Evolutionary conservation across 2,113 vertebrate genomes (phyloP).

Genomic region (Dasyprocta punctata): DNA sequence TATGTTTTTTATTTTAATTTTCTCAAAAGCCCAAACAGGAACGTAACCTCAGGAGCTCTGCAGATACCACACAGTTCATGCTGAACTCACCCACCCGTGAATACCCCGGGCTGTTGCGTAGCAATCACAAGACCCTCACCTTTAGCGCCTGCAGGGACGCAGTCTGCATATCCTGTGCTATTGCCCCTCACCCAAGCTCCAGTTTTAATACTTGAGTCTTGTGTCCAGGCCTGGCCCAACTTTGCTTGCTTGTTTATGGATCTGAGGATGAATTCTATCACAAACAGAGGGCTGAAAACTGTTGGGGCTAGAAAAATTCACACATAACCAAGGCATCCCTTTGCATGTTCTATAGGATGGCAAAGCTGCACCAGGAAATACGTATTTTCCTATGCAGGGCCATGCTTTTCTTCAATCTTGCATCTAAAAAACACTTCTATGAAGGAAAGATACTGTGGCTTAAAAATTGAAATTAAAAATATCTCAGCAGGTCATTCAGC

Average conservation of each 20-base stretch:
- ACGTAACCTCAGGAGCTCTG: too few relatives aligned
- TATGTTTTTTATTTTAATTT: not conserved
- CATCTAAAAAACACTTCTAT: too few relatives aligned
- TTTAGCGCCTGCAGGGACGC: too few relatives aligned
- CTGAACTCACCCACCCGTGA: not conserved
- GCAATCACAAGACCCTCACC: not conserved
- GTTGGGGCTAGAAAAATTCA: not conserved
- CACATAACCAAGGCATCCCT: fast-evolving
- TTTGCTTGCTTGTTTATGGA: not conserved
- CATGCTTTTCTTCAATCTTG: not conserved
- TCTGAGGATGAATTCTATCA: not conserved
- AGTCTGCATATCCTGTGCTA: too few relatives aligned
- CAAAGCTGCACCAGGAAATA: not conserved
- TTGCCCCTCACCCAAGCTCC: too few relatives aligned
- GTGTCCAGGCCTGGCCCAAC: not conserved
- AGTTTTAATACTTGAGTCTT: not conserved
- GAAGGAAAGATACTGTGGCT: not conserved
- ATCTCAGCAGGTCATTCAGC: constrained; percentile 50
- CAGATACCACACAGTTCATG: fast-evolving
- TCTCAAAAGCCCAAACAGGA: not conserved
- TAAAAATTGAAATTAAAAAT: constrained; percentile 43
- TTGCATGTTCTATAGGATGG: not conserved
- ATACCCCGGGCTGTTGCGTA: too few relatives aligned
- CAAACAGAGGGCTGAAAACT: too few relatives aligned
- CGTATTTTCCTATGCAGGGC: not conserved